Conservation (phyloP, 2,888 invertebrate genomes). For the Drosophila mettleri region DNA sequence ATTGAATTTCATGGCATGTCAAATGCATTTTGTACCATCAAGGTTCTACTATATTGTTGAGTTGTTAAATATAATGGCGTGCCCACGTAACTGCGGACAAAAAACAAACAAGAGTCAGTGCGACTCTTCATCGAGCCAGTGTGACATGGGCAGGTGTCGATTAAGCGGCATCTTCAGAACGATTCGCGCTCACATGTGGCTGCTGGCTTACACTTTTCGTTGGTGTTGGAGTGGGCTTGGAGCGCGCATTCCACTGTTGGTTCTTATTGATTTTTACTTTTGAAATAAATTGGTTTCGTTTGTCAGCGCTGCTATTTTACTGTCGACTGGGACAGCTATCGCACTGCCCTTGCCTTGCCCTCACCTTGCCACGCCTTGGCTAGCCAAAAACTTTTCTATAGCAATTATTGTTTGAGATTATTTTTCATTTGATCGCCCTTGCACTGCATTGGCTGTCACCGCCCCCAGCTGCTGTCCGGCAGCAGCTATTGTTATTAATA, state of each 20-base stretch:
- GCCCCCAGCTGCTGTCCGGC: constrained; percentile 38
- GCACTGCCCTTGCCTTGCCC: not conserved
- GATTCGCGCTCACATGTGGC: constrained; percentile 42
- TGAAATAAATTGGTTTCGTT: constrained; percentile 80
- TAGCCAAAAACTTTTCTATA: constrained; percentile 62
- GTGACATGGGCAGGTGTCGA: constrained; percentile 39
- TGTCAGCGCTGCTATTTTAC: constrained; percentile 58
- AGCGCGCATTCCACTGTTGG: constrained; percentile 6
- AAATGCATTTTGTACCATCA: constrained; percentile 68
- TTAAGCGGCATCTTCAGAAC: constrained; percentile 42
- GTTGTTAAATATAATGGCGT: constrained; percentile 22
- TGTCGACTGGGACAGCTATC: constrained; percentile 30
- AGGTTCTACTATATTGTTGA: constrained; percentile 23
- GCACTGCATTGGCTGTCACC: constrained; percentile 43
- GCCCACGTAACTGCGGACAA: constrained; percentile 8
- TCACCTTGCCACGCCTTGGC: constrained; percentile 14
- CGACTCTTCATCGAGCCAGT: constrained; percentile 36
- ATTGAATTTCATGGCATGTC: constrained; percentile 66
- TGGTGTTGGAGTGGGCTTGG: constrained; percentile 7
- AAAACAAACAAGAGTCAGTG: too few species aligned
- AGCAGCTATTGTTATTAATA: constrained; percentile 71
- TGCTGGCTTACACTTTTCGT: constrained; percentile 26
- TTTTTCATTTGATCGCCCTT: constrained; percentile 63
- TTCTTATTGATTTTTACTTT: constrained; percentile 77
- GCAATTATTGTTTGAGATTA: constrained; percentile 76